Evolutionary conservation across 2,888 invertebrate genomes (phyloP), one percentile per base, ranked within the genome.

Genomic region (Carabus problematicus): DNA sequence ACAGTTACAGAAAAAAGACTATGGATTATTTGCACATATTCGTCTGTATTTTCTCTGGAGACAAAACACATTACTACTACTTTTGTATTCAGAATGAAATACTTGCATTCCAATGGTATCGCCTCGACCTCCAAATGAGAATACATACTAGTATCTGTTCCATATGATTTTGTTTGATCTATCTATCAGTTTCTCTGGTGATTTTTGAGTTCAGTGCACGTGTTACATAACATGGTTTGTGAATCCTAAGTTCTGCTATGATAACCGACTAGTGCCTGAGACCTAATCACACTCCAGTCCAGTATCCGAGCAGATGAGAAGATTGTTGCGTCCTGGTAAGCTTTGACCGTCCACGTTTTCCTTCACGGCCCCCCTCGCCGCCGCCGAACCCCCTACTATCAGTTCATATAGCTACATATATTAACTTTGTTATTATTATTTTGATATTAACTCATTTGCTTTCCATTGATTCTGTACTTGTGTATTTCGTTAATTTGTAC

Each of bases 291-390:
- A 52, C 16, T 52, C 52, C 52, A 59, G 52, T 56, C 56, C 56
- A 69, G 69, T 69, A 43, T 69, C 69, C 16, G 47, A 62, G 62
- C 42, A 61, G 69, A 69, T 62, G 43, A 69, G 69, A 69, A 69
- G 69, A 69, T 40, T 19, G 18, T 39, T 43, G 29, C 75, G 72
- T 75, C 80, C 80, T 75, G 80, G 80, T 80, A 80, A 80, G 80
- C 78, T 80, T 72, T 77, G 72, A 78, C 80, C 80, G 76, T 79
- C 79, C 80, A 77, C 77, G 71, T 70, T 76, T 75, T 72, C 70
- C 75, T 64, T 63, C 41, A 14, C 18, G n/a, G n/a, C n/a, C n/a
- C n/a, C n/a, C n/a, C n/a, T n/a, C n/a, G n/a, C n/a, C n/a, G 11
- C 29, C 41, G 39, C 16, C 43, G 12, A 59, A 19, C 18, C 56